These are phyloP conservation scores for Theretra japonica DNA, from an alignment of 2,888 invertebrate genomes.

Conservation along the genomic window DNA sequence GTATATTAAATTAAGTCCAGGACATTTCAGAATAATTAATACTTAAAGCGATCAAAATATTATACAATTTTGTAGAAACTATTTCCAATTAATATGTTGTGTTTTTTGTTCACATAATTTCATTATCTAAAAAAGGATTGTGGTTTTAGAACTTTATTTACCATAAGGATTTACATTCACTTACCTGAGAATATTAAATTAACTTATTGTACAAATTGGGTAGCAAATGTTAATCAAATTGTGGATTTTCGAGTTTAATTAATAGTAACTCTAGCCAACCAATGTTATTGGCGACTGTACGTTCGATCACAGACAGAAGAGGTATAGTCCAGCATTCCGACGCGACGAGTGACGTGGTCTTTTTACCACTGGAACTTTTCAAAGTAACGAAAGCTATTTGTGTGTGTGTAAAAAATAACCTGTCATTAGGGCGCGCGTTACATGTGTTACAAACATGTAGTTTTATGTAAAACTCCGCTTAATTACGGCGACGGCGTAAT, in stretches of 20 bases:
- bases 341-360: conserved; percentile 52
- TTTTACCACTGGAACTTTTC: conserved; percentile 44
- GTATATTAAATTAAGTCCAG: too few species aligned
- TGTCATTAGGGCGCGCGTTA: conserved; percentile 26
- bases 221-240: too few species aligned
- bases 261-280: conserved; percentile 11
- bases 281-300: conserved; percentile 37
- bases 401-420: conserved; percentile 44
- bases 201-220: too few species aligned
- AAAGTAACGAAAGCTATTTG: conserved; percentile 46
- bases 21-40: too few species aligned
- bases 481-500: conserved; percentile 21
- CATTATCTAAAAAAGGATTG: too few species aligned
- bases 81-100: too few species aligned
- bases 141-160: too few species aligned
- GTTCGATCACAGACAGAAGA: conserved; percentile 41
- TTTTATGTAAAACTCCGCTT: conserved; percentile 20
- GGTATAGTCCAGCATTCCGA: conserved; percentile 40
- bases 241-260: not conserved
- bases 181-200: too few species aligned
- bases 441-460: conserved; percentile 25
- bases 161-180: too few species aligned
- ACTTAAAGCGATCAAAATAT: too few species aligned
- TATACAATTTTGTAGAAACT: too few species aligned
- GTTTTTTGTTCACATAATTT: too few species aligned